phyloP scores from a whole-genome alignment of 2,113 vertebrate species.

The Percopsis transmontana region DNA sequence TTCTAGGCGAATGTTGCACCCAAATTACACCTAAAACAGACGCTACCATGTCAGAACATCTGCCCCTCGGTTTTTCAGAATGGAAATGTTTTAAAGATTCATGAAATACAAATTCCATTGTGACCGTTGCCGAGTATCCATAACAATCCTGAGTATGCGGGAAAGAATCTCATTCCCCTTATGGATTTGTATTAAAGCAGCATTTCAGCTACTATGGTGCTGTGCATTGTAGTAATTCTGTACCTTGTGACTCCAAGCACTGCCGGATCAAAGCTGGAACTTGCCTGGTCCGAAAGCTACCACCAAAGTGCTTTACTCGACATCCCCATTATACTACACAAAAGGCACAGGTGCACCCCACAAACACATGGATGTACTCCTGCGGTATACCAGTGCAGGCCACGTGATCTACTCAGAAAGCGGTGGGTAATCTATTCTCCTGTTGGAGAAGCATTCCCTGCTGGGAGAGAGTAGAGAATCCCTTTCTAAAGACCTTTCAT shows the following conservation, averaged over 20 bases:
- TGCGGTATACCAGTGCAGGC: conserved; percentile 10
- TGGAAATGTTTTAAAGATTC: conserved; percentile 23
- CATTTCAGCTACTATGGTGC: not conserved
- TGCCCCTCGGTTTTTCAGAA: no score
- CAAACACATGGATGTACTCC: conserved; percentile 3
- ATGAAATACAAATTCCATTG: conserved; percentile 33
- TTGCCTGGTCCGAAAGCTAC: conserved; percentile 17
- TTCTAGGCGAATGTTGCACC: no score
- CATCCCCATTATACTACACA: conserved; percentile 11
- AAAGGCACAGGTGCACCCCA: conserved; percentile 5
- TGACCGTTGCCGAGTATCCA: conserved; percentile 8
- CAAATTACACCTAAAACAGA: no score
- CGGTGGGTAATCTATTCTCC: conserved; percentile 36
- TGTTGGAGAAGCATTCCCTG: conserved; percentile 32
- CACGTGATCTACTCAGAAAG: conserved; percentile 32
- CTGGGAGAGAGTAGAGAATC: conserved; percentile 20
- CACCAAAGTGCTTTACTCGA: conserved; percentile 19
- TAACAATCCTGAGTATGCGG: no score
- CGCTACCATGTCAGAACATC: no score
- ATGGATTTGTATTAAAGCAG: not conserved
- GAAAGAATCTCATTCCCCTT: no score
- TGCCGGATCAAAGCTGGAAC: conserved; percentile 23
- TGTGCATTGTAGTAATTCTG: conserved; percentile 15
- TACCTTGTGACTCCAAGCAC: conserved; percentile 4
- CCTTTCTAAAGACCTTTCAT: conserved; percentile 4